phyloP scores from a whole-genome alignment of 2,888 invertebrate species.

The Onchidella celtica region DNA sequence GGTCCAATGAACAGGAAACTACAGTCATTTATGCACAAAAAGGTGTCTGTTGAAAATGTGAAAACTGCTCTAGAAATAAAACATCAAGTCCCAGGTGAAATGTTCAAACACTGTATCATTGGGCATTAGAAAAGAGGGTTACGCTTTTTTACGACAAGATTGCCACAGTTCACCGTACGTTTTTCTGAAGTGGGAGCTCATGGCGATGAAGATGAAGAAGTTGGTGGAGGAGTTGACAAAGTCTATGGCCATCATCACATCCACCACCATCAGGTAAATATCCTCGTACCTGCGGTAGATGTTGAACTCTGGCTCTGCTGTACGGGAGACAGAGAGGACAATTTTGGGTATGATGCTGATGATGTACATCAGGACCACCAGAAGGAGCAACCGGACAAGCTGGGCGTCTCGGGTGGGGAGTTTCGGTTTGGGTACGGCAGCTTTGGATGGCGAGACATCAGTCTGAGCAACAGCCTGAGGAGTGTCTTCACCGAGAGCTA shows the following conservation, averaged over 20 bases:
- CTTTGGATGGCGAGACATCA: too few relatives aligned
- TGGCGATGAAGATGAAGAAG: conserved; percentile 12
- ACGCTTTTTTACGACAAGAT: too few relatives aligned
- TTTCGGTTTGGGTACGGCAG: too few relatives aligned
- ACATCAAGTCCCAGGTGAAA: too few relatives aligned
- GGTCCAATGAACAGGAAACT: too few relatives aligned
- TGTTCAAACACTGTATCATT: too few relatives aligned
- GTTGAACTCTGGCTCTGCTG: conserved; percentile 3
- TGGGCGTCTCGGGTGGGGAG: not conserved
- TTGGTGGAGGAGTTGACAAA: conserved; percentile 2
- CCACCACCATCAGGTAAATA: not conserved
- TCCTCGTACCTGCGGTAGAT: not conserved
- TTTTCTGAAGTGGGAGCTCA: conserved; percentile 21
- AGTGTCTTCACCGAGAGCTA: too few relatives aligned
- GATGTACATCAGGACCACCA: conserved; percentile 7
- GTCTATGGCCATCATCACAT: conserved; percentile 6
- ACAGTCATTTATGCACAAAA: too few relatives aligned
- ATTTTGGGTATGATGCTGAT: conserved; percentile 6
- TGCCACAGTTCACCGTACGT: not conserved
- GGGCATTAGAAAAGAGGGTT: too few relatives aligned
- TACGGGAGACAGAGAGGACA: not conserved
- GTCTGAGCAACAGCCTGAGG: too few relatives aligned
- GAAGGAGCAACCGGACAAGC: conserved; percentile 14
- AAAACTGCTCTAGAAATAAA: too few relatives aligned
- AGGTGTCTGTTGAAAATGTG: too few relatives aligned